Conservation (phyloP, 2,888 invertebrate genomes). For the Megamerina dolium region DNA sequence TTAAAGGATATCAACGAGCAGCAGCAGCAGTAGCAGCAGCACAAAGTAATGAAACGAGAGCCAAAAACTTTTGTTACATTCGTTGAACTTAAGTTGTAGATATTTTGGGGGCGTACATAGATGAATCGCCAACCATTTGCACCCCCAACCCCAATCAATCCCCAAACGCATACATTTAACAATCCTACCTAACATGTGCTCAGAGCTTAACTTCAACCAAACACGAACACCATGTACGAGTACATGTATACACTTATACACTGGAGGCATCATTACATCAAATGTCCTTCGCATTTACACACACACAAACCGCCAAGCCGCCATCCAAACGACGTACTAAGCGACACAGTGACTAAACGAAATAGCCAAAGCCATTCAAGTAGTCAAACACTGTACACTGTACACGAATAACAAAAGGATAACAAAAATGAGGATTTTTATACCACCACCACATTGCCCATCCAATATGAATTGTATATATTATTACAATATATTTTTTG, state of each 20-base stretch:
- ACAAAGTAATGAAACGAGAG: no score
- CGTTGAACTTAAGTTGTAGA: no score
- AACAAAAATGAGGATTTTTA: neutral
- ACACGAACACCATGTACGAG: no score
- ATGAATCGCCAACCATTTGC: constrained; percentile 15
- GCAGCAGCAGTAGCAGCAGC: constrained; percentile 25
- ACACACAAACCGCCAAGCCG: neutral
- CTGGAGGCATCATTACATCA: constrained; percentile 38
- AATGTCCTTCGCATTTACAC: constrained; percentile 39
- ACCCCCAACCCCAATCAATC: constrained; percentile 7
- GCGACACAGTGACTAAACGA: constrained; percentile 27
- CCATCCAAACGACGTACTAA: neutral
- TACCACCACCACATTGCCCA: neutral
- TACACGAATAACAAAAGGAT: neutral
- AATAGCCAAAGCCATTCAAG: constrained; percentile 3
- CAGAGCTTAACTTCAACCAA: no score
- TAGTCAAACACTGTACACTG: constrained; percentile 1
- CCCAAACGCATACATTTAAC: no score
- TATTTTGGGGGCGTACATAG: constrained; percentile 19
- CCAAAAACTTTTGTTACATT: constrained; percentile 9
- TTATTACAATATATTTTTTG: no score
- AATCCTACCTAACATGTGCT: no score
- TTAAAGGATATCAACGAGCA: constrained; percentile 33
- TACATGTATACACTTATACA: neutral
- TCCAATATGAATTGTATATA: no score